Base-by-base conservation (phyloP, 2,888 invertebrate genomes). In the Trachelus tabidus region DNA sequence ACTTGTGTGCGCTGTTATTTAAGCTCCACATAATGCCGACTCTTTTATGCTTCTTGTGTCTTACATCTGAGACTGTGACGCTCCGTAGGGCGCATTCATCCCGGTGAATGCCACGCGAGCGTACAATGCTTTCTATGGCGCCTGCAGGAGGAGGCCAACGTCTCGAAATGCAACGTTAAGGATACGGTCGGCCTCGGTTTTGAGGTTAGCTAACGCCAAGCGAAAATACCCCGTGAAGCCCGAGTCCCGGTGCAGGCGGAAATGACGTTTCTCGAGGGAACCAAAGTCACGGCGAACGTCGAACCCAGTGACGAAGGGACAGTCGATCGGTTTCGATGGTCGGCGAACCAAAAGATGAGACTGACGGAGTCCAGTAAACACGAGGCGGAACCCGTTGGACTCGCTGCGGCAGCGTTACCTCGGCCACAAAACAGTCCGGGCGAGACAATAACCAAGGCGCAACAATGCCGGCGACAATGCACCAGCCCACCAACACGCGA, bases 1-100 rank as follows among this genome's bases (percentile, higher is more conserved):
- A 80, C 81, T 80, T 81, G 82, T 83, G 80, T 77, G 79, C 82
- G 85, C 88, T 89, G 90, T 90, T 90, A 90, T 91, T 91, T 90
- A 91, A 91, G 88, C 90, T 88, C 87, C 88, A 87, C 88, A 88
- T 89, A 90, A 90, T 90, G 87, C 89, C 88, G 87, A 89, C 89
- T 91, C 90, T 90, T 91, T 90, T 90, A 90, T 90, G 87, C 86
- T 88, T 87, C 89, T 89, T 89, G 86, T 91, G 89, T 90, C 89
- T 91, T 91, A 90, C 88, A 86, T 88, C 84, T 83, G 85, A 87
- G 86, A 89, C 88, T 87, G 87, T 88, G 87, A 88, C 88, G 87
- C 87, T 88, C 84, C 85, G 80, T 86, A 88, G 89, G 86, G 87
- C 86, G 88, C 86, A 89, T 89, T 89, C 89, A 89, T 89, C 85